phyloP scores from a whole-genome alignment of 2,113 vertebrate species.

The Athene noctua region DNA sequence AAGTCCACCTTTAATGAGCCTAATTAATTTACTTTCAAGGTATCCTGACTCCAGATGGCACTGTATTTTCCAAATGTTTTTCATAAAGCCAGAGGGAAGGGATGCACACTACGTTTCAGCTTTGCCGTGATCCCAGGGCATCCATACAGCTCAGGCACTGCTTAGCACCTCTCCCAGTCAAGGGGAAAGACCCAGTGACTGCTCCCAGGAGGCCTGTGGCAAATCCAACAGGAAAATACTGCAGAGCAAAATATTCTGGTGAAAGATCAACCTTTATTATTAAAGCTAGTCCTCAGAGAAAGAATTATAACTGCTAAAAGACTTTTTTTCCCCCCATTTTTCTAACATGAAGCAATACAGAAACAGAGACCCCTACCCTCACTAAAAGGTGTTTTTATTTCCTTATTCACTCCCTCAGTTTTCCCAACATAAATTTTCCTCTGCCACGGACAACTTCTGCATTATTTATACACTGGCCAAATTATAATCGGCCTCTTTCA shows the following conservation, averaged over 20 bases:
- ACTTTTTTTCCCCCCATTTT: not conserved
- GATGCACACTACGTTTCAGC: accelerated
- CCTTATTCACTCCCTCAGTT: not conserved
- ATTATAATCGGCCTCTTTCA: conserved; percentile 46
- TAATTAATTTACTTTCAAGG: conserved; percentile 41
- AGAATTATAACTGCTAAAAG: not conserved
- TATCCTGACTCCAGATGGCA: not conserved
- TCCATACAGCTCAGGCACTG: not conserved
- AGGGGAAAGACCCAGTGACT: not conserved
- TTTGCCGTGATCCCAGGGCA: accelerated
- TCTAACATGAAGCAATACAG: not conserved
- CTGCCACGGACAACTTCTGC: not conserved
- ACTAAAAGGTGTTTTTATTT: conserved; percentile 4
- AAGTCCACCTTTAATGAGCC: not conserved
- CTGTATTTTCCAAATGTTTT: not conserved
- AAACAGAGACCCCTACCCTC: not conserved
- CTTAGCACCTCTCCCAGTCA: not conserved
- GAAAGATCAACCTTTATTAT: not conserved
- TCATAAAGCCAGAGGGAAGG: not conserved
- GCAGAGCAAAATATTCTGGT: not conserved
- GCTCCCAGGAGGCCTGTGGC: not conserved
- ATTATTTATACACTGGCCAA: conserved; percentile 31
- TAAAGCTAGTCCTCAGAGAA: not conserved
- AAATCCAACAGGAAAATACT: not conserved
- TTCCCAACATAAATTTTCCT: not conserved